Base-by-base conservation (phyloP, 1,140 invertebrate species). In the Sminthurides bifidus region DNA sequence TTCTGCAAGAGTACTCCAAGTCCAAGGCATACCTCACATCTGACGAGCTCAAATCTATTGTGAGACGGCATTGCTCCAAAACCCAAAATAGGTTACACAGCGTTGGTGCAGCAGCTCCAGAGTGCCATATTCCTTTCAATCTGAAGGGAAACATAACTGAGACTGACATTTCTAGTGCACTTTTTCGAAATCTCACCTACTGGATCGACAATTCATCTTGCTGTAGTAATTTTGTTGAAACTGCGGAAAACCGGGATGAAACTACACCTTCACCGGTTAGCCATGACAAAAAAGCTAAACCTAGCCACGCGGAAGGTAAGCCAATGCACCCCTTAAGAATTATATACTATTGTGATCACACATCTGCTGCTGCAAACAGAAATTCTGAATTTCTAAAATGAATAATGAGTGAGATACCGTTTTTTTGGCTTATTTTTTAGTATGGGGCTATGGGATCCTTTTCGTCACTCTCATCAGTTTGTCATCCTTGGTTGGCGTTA, bases 391-490 rank as follows among this genome's bases (percentile, higher is more conserved):
- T 19, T 44, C 19, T 14, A 44, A 12, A 44, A 44, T 8, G 21
- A 44, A 10, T 48, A 10, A 24, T 29, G 4, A 26, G 12, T 48
- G 23, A 26, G 5, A 50, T 21, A 10, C 17, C 31, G 35, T 6
- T 12, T 50, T 15, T 8, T 19, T 46, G 29, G 5, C 24, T 14
- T 37, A 52, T 46, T 54, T 63, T 71, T 37, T 68, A 79, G 78
- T 80, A 26, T 82, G 81, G 80, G 73, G 74, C 14, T 76, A 74
- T 62, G 77, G 78, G 23, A 63, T 81, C 31, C 66, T 79, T 26
- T 79, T 78, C 66, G 79, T 82, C 15, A 80, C 78, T 0, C 56
- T 80, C 3, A 81, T 83, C 66, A 79, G 76, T 58, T 65, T 78
- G 15, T 79, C 76, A 61, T 79, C 80, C 0, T 62, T 82, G 44